Evolutionary conservation across 1,140 invertebrate genomes (phyloP).

Genomic region (Pseudobourletiella spinata): DNA sequence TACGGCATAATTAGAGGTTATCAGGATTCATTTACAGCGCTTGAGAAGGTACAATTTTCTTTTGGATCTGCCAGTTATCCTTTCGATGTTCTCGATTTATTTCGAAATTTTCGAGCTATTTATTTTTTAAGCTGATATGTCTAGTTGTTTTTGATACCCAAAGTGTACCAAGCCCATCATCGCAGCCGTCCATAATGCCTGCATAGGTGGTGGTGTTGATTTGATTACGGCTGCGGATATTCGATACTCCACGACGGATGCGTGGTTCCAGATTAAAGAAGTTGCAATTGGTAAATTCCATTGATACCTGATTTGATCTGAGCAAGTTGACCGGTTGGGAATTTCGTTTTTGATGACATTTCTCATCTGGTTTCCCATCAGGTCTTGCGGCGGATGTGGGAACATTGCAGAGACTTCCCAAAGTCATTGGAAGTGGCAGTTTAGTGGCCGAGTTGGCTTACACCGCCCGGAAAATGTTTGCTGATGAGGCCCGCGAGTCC

Average conservation of each 20-base stretch:
- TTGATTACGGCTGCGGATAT: slow-evolving; percentile 82
- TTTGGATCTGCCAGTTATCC: too few species aligned
- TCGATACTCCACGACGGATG: slow-evolving; percentile 79
- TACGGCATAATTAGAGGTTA: slow-evolving; percentile 56
- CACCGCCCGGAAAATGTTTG: slow-evolving; percentile 70
- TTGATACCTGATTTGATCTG: neutral
- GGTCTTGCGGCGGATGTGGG: slow-evolving; percentile 94
- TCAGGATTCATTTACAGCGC: slow-evolving; percentile 64
- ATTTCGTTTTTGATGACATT: too few species aligned
- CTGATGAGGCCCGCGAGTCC: slow-evolving; percentile 65
- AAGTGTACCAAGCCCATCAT: slow-evolving; percentile 85
- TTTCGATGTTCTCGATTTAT: too few species aligned
- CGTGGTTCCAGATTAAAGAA: slow-evolving; percentile 89
- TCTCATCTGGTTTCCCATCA: too few species aligned
- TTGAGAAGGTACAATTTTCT: slow-evolving; percentile 62
- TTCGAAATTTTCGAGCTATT: too few species aligned
- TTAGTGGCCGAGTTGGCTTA: slow-evolving; percentile 75
- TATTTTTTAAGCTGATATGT: too few species aligned
- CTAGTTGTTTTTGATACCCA: too few species aligned
- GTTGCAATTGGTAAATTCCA: slow-evolving; percentile 44
- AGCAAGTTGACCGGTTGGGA: neutral
- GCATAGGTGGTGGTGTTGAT: slow-evolving; percentile 83
- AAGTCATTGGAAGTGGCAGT: slow-evolving; percentile 79
- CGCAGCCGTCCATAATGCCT: slow-evolving; percentile 73
- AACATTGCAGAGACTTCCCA: slow-evolving; percentile 85